Evolutionary conservation across 1,140 invertebrate genomes (phyloP).

Genomic region (Anastatus disparis): DNA sequence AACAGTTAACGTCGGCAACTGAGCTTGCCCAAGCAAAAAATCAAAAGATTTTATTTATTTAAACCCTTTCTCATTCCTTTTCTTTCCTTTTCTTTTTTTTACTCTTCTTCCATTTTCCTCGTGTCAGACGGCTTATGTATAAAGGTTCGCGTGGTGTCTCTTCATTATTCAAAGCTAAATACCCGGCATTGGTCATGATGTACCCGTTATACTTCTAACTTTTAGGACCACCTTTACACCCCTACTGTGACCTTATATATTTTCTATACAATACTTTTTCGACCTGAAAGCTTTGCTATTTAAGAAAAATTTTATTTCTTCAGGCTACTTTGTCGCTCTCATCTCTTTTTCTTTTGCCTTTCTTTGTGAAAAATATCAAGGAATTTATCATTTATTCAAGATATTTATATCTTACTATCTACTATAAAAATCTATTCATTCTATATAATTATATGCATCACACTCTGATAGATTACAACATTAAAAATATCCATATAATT

Average conservation of each 20-base stretch:
- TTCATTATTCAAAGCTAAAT: constrained; percentile 60
- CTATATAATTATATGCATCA: no score
- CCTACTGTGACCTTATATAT: background rate
- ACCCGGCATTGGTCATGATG: constrained; percentile 57
- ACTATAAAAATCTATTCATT: no score
- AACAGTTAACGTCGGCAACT: constrained; percentile 5
- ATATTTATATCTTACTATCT: no score
- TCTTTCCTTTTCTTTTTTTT: background rate
- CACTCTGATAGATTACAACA: no score
- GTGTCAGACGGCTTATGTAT: no score
- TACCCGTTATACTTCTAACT: constrained; percentile 30
- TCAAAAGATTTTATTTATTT: constrained; percentile 33
- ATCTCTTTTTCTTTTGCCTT: background rate
- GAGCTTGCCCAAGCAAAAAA: no score
- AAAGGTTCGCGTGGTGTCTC: no score
- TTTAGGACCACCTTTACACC: constrained; percentile 13
- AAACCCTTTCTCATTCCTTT: background rate
- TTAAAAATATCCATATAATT: no score
- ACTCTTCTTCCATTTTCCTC: background rate
- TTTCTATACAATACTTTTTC: background rate
- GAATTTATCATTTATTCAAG: no score
- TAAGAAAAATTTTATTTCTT: constrained; percentile 9
- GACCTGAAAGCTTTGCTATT: constrained; percentile 43
- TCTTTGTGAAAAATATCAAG: no score
- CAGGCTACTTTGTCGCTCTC: background rate